Evolutionary conservation across 2,113 vertebrate species (phyloP), one percentile per base, ranked within the genome.

Genomic region (Chaetura pelagica): DNA sequence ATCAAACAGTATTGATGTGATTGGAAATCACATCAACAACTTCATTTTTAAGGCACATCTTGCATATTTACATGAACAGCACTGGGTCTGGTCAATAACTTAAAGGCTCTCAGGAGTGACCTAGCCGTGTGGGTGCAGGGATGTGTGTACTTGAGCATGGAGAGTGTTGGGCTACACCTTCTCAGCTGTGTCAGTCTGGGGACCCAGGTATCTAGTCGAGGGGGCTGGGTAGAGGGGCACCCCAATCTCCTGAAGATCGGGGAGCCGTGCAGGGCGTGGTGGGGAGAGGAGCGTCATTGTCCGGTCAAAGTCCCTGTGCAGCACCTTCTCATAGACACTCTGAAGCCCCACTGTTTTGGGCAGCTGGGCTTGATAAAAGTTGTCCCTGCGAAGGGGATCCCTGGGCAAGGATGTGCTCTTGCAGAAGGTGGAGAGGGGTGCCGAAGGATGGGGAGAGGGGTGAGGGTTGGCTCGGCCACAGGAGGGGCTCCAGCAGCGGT

Each of bases 401-500:
- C 99, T 98, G 17, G 99, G 99, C 93, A 99, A 97, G 5, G 99
- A 99, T 0, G 99, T 99, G 68, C 98, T 99, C 97, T 99, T 99
- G 95, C 99, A 98, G 98, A 99, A 99, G 48, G 99, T 99, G 16
- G 99, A 99, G 86, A 98, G 98, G 75, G 97, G 97, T 34, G 98
- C 98, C 1, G 98, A 96, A 12, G 98, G 98, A 34, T 98, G 98
- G 16, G 97, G 96, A 21, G 98, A 96, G 15, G 98, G 61, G 15
- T 98, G 98, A 13, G 97, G 97, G 12, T 97, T 99, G 94, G 98
- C 98, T 64, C 98, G 98, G 12, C 97, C 97, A 3, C 99, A 99
- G 15, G 99, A 99, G 2, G 99, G 99, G 93, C 99, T 99, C 99
- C 99, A 99, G 98, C 99, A 99, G 81, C 99, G 98, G 95, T 99